Base-by-base conservation (phyloP, 2,113 vertebrate genomes). In the Limnothrissa miodon region DNA sequence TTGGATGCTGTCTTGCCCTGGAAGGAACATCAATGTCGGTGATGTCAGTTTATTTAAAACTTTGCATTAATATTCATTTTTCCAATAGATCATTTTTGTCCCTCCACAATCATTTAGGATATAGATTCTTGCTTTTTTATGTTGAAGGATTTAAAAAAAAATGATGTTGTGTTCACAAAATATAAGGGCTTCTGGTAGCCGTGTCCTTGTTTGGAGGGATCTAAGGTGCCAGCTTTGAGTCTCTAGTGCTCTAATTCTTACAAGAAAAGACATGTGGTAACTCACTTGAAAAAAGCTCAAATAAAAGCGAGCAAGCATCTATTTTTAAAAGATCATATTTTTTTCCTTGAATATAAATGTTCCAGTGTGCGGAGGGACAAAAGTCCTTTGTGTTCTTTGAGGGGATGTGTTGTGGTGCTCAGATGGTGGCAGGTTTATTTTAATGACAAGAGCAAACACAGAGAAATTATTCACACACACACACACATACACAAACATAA, bases 41-140 rank as follows among this genome's bases (percentile, higher is more conserved):
- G 66, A 74, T 33, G 66, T 74, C 29, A 17, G 36, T 74, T 74
- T 74, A 74, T 74, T 74, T 74, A 29, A 39, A 36, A 33, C 66
- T 74, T 39, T 74, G 33, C 66, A 74, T 74, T 74, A 74, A 74
- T 74, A 74, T 74, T 74, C 66, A 74, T 39, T 74, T 74, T 33
- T 33, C 33, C n/a, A n/a, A 2, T 10, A 11, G 25, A 66, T 66
- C 9, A 1, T 36, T 74, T 74, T 74, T 74, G 4, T 17, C 11
- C 25, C 66, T 36, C 66, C 33, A 74, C 29, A 36, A 33, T 74
- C 11, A 74, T 74, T 74, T 74, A 36, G 10, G 15, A 74, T 74
- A 11, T 33, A 17, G 66, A 33, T 11, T 33, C 29, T 62, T 29
- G 25, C 59, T 29, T 29, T 33, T 74, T 33, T n/a, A n/a, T 15